A percentile compares a stretch with the other conserved stretches of the same genome.
phyloP scores from a whole-genome alignment of 2,888 invertebrate species.

The Agrilus biguttatus region DNA sequence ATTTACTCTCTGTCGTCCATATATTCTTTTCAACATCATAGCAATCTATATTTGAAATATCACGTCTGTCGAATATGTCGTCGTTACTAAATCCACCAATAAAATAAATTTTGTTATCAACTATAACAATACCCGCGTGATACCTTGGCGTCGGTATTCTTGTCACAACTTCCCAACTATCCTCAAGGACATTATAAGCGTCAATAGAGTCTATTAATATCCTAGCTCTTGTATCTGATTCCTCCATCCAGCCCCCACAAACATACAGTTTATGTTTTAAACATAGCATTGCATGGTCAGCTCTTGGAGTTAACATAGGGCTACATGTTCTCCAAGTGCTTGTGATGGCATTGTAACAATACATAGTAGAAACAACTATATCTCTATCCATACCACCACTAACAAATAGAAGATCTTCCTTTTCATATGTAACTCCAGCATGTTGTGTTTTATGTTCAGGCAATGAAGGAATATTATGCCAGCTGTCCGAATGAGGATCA shows the following conservation, averaged over 20 bases:
- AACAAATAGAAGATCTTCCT: conserved; percentile 31
- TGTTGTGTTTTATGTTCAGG: conserved; percentile 45
- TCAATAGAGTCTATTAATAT: conserved; percentile 48
- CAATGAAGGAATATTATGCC: conserved; percentile 42
- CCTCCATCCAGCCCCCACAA: conserved; percentile 52
- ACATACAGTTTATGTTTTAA: conserved; percentile 43
- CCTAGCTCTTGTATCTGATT: conserved; percentile 34
- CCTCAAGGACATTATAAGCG: conserved; percentile 41
- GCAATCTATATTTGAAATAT: conserved; percentile 50
- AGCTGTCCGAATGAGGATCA: conserved; percentile 39
- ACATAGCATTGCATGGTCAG: conserved; percentile 49
- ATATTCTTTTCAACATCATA: conserved; percentile 44
- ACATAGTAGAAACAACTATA: conserved; percentile 32
- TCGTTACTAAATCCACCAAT: conserved; percentile 55
- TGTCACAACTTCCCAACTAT: conserved; percentile 46
- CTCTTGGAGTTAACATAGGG: conserved; percentile 43
- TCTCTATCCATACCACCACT: conserved; percentile 43
- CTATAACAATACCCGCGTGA: conserved; percentile 50
- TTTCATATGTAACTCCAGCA: conserved; percentile 33
- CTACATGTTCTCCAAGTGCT: conserved; percentile 40
- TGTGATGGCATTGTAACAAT: conserved; percentile 35
- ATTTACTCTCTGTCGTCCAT: conserved; percentile 48
- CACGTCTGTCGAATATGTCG: conserved; percentile 45
- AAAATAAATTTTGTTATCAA: conserved; percentile 46
- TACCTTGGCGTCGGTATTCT: conserved; percentile 50